Evolutionary conservation across 2,797 vertebrate genomes (phyloP).

Genomic region (Ispidina lecontei): DNA sequence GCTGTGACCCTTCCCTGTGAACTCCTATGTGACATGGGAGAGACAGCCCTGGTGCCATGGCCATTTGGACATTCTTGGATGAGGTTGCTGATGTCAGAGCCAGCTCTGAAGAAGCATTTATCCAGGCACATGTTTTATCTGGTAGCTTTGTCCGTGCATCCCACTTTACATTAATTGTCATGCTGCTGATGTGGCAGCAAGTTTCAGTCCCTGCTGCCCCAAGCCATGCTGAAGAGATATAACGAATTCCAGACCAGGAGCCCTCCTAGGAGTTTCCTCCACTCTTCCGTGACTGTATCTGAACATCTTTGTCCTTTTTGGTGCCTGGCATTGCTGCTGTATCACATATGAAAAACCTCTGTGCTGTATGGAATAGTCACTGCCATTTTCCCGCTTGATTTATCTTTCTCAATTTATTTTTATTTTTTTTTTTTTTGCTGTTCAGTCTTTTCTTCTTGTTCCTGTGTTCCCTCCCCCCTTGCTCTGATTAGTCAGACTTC

Average conservation of each 20-base stretch:
- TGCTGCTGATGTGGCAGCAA: neutral
- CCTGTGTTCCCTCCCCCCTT: neutral
- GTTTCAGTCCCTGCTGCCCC: neutral
- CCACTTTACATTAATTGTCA: neutral
- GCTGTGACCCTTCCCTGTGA: neutral
- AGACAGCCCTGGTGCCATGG: neutral
- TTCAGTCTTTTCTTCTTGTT: neutral
- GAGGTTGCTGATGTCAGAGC: neutral
- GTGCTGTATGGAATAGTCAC: neutral
- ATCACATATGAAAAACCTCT: slow-evolving; percentile 3
- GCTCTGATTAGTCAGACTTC: slow-evolving; percentile 15
- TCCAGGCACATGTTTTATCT: neutral
- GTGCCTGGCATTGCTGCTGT: neutral
- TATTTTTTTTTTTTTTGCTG: neutral
- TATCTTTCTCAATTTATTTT: neutral
- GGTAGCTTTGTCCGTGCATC: neutral
- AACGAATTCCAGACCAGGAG: neutral
- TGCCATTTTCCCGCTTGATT: slow-evolving; percentile 14
- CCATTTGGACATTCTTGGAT: neutral
- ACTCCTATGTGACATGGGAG: neutral
- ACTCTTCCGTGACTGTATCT: neutral
- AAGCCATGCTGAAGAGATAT: neutral
- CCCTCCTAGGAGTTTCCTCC: neutral
- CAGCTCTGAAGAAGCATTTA: neutral
- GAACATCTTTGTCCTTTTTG: neutral